Evolutionary conservation across 2,113 vertebrate species (phyloP).

Genomic region (Leucoraja erinaceus): DNA sequence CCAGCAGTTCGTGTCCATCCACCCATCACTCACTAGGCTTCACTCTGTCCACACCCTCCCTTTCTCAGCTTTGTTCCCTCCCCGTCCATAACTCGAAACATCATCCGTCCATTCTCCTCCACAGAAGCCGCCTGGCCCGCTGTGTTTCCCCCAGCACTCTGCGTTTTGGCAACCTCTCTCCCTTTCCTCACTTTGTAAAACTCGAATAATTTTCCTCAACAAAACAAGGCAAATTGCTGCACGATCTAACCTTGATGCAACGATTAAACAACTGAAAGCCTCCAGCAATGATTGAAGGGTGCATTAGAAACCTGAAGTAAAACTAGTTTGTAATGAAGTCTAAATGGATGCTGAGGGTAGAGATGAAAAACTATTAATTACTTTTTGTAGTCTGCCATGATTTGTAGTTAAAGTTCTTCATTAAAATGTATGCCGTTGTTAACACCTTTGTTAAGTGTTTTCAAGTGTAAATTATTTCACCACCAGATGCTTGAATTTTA

Average conservation of each 20-base stretch:
- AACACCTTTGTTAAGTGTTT: conserved; percentile 34
- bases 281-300: neutral
- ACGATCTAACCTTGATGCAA: conserved; percentile 3
- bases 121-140: too few species aligned
- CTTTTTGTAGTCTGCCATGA: conserved; percentile 14
- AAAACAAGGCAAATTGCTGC: neutral
- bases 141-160: too few species aligned
- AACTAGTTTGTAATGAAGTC: conserved; percentile 23
- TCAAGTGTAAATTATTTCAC: conserved; percentile 32
- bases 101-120: too few species aligned
- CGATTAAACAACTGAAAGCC: neutral
- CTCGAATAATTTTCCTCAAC: neutral
- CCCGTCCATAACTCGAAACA: too few species aligned
- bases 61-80: too few species aligned
- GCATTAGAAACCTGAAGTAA: neutral
- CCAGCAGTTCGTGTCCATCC: too few species aligned
- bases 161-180: neutral
- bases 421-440: conserved; percentile 29
- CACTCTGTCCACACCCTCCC: too few species aligned
- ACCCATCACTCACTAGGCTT: too few species aligned
- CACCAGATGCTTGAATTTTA: conserved; percentile 28
- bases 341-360: conserved; percentile 1
- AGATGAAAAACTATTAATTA: conserved; percentile 32
- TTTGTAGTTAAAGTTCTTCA: conserved; percentile 3
- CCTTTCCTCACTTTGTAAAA: neutral